These are phyloP conservation scores for Peromyscus maniculatus DNA, from an alignment of 2,113 vertebrate genomes.

Conservation along the genomic window DNA sequence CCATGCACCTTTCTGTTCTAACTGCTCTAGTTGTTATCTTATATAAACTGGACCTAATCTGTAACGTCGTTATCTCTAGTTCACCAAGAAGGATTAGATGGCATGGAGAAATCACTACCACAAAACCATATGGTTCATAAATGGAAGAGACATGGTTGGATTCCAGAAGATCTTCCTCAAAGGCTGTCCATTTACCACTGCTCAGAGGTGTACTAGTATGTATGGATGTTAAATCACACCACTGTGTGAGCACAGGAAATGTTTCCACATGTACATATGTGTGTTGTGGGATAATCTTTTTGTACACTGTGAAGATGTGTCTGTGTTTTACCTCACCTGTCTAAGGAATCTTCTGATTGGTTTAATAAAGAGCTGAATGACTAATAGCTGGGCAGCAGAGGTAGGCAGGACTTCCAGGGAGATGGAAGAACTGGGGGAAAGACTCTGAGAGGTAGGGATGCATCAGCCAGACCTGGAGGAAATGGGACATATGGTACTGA, in stretches of 20 bases:
- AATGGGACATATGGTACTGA: neutral
- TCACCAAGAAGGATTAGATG: neutral
- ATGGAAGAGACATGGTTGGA: neutral
- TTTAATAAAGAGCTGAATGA: neutral
- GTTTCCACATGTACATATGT: neutral
- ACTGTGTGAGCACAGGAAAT: neutral
- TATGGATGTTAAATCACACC: neutral
- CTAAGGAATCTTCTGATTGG: neutral
- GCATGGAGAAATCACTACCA: neutral
- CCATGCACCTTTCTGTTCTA: neutral
- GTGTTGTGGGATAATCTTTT: neutral
- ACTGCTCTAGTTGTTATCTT: neutral
- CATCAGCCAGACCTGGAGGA: neutral
- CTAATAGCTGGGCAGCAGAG: neutral
- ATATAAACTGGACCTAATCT: neutral
- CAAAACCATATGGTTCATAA: conserved; percentile 20
- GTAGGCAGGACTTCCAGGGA: neutral
- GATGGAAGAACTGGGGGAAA: neutral
- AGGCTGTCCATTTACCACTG: neutral
- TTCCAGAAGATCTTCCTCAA: neutral
- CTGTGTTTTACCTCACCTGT: neutral
- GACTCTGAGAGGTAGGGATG: neutral
- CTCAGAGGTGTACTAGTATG: neutral
- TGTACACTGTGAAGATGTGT: neutral
- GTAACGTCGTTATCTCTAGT: neutral